Evolutionary conservation across 2,888 invertebrate species (phyloP), one percentile per base, ranked within the genome.

Genomic region (Agrotis exclamationis): DNA sequence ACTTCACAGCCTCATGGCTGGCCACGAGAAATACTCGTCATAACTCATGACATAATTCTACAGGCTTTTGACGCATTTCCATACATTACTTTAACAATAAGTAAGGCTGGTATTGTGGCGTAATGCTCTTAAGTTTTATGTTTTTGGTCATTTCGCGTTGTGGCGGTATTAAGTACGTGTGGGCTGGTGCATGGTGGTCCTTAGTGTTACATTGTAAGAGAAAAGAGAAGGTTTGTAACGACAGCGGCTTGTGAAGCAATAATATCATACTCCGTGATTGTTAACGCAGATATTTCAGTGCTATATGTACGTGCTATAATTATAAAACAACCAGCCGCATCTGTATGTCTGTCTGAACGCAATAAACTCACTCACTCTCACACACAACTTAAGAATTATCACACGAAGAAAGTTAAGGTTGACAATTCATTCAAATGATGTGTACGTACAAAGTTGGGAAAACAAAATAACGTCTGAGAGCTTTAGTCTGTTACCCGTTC

Each of bases 61-160:
- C 56, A 47, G 56, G 16, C 44, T 20, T 70, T 63, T 75, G 76
- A 62, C n/a, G 69, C 18, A 75, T 77, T 77, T 80, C 65, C 76
- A 81, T 70, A 57, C 51, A 56, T 80, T 65, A 76, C 33, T 54
- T 47, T 48, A 56, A 78, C 81, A 78, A 78, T 66, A 47, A 80
- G 14, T 39, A n/a, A 24, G 22, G 20, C 48, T 24, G 13, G 80
- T 70, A 59, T 70, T 70, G 76, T 76, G 33, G 51, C 33, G 63
- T 63, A 59, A 66, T 48, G 63, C 54, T 66, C 62, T 70, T 60
- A 56, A 47, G 56, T 63, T 70, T 78, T 80, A 76, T 76, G 78
- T 70, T 63, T 74, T 80, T 33, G 54, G 80, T 53, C 62, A 73
- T 67, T 74, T 57, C 50, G 33, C 53, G 53, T 58, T 50, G 53